These are phyloP conservation scores for Artibeus jamaicensis DNA, from an alignment of 2,797 vertebrate genomes.

Conservation along the genomic window DNA sequence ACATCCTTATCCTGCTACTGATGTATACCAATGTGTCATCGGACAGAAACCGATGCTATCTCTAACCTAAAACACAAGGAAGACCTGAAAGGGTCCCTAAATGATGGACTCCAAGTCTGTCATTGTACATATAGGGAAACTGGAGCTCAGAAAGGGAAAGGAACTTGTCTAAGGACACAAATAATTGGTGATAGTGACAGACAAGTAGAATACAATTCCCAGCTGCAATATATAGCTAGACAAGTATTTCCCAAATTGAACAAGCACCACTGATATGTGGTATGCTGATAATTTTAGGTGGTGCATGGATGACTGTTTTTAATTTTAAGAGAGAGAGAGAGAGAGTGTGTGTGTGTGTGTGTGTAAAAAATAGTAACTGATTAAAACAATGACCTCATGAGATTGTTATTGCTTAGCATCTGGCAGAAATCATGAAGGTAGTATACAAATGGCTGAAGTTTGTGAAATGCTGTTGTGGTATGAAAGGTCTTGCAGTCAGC, in stretches of 20 bases:
- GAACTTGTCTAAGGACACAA: neutral
- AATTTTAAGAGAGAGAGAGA: too few species aligned
- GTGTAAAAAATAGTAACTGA: neutral
- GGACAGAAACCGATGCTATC: too few species aligned
- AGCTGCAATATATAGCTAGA: neutral
- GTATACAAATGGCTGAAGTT: neutral
- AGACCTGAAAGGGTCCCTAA: neutral
- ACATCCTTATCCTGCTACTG: neutral
- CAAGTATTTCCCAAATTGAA: neutral
- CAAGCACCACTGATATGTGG: neutral
- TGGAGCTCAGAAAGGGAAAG: neutral
- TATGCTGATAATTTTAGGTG: neutral
- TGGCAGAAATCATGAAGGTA: neutral
- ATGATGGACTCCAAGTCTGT: neutral
- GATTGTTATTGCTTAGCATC: neutral
- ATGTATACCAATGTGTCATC: neutral
- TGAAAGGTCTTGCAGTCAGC: neutral
- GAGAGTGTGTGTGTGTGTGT: neutral
- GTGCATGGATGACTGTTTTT: neutral
- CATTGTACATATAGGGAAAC: neutral
- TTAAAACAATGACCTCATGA: neutral
- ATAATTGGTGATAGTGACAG: neutral
- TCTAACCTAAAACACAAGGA: neutral
- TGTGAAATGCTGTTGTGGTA: neutral
- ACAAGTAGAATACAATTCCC: neutral